Evolutionary conservation across 1,140 invertebrate species (phyloP).

Genomic region (Aphelenchoides fujianensis): DNA sequence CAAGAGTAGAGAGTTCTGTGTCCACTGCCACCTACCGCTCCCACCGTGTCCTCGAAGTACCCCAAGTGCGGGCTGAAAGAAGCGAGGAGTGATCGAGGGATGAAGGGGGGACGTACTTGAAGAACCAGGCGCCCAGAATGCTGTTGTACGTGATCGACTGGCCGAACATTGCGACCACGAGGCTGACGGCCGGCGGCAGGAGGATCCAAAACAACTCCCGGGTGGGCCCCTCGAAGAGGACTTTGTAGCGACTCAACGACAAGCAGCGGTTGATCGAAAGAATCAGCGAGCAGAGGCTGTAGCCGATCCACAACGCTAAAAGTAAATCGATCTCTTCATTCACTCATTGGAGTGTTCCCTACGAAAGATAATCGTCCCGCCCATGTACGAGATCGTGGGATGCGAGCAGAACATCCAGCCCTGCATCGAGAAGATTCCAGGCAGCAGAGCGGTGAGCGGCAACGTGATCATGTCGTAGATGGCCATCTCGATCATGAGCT

Average conservation of each 20-base stretch:
- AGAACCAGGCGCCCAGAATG: background rate
- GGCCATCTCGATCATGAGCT: slow-evolving; percentile 2
- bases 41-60: background rate
- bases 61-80: background rate
- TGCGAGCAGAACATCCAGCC: background rate
- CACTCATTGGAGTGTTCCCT: background rate
- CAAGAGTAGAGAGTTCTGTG: background rate
- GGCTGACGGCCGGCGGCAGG: background rate
- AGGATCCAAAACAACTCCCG: background rate
- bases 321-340: background rate
- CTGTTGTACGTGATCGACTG: background rate
- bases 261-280: background rate
- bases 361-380: background rate
- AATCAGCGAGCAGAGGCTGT: background rate
- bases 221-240: background rate
- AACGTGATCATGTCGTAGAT: background rate
- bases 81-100: background rate
- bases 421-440: background rate
- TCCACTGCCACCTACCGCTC: background rate
- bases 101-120: no score
- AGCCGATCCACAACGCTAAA: background rate
- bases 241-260: background rate
- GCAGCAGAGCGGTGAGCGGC: background rate
- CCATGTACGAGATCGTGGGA: background rate
- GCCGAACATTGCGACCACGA: background rate